Evolutionary conservation across 2,797 vertebrate genomes (phyloP).

Genomic region (Gila robusta): DNA sequence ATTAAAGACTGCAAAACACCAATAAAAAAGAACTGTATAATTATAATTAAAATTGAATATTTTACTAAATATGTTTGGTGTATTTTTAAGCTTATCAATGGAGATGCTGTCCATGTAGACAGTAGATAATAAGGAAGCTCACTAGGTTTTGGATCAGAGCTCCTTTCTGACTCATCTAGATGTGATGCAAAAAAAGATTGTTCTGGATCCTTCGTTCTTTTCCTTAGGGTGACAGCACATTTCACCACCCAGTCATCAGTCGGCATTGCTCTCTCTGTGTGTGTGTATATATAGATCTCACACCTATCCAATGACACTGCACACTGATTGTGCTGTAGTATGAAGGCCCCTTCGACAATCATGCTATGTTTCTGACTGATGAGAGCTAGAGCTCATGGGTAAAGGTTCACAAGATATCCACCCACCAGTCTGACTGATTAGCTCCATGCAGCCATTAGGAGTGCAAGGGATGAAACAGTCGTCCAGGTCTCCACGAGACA

Average conservation of each 20-base stretch:
- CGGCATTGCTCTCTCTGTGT: background rate
- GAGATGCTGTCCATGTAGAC: background rate
- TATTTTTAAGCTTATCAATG: background rate
- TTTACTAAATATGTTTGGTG: too few relatives aligned
- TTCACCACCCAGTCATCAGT: constrained; percentile 2
- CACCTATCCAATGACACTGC: constrained; percentile 21
- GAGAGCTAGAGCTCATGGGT: constrained; percentile 14
- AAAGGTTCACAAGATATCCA: constrained; percentile 12
- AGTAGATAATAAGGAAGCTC: background rate
- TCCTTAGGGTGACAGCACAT: constrained; percentile 20
- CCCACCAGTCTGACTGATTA: constrained; percentile 90
- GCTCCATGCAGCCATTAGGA: constrained; percentile 93
- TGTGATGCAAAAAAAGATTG: background rate
- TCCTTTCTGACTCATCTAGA: background rate
- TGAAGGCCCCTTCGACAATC: background rate
- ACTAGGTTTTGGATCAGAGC: background rate
- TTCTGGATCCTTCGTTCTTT: constrained; percentile 1
- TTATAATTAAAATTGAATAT: background rate
- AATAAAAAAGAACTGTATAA: background rate
- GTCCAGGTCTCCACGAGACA: constrained; percentile 89
- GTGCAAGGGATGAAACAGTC: constrained; percentile 94
- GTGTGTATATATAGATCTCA: background rate
- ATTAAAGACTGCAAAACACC: background rate
- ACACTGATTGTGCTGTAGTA: constrained; percentile 13
- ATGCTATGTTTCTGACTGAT: constrained; percentile 24